These are phyloP conservation scores for Archocentrus centrarchus DNA, from an alignment of 2,113 vertebrate species.

Conservation along the genomic window DNA sequence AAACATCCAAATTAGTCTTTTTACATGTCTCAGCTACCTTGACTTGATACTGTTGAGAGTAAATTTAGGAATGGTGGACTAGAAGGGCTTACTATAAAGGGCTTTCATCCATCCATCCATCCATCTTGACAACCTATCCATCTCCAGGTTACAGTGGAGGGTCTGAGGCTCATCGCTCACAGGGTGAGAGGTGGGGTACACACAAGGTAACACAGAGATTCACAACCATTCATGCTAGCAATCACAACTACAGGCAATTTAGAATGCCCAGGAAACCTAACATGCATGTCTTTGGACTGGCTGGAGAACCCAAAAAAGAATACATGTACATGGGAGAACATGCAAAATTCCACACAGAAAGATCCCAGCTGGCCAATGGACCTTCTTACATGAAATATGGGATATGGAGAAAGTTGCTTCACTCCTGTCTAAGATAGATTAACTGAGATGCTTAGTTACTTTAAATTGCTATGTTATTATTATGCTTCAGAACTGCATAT, in stretches of 20 bases:
- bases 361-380: too few species aligned
- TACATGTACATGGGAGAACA: background rate
- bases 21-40: background rate
- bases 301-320: background rate
- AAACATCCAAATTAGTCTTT: background rate
- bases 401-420: too few species aligned
- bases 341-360: background rate
- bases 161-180: background rate
- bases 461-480: background rate
- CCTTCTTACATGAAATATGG: background rate
- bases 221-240: background rate
- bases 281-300: background rate
- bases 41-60: background rate
- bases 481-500: background rate
- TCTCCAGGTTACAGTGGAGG: too few species aligned
- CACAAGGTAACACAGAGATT: background rate
- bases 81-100: background rate
- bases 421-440: too few species aligned
- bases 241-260: too few species aligned
- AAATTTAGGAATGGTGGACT: background rate
- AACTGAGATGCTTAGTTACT: background rate
- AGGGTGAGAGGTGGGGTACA: background rate
- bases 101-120: background rate
- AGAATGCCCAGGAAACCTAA: background rate
- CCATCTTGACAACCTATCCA: background rate